Percentiles rank a stretch among this genome's conserved stretches.
Evolutionary conservation across 1,140 invertebrate genomes (phyloP).

Genomic region (Branchinecta lindahli): DNA sequence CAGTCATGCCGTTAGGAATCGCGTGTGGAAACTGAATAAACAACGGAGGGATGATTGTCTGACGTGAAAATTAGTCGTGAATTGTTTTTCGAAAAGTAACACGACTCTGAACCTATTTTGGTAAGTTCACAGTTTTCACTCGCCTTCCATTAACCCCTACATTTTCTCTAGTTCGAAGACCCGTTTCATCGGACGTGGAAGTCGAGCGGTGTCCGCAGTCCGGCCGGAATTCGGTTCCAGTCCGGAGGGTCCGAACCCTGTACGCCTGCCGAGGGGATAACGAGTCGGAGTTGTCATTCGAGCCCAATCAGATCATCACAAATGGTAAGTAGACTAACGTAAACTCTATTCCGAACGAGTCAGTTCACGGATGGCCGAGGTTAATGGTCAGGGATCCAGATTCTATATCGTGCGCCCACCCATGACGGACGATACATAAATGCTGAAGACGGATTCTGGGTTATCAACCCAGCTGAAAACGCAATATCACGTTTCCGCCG

Average conservation of each 20-base stretch:
- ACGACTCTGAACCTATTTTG: too few species aligned
- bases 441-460: not conserved
- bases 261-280: slow-evolving; percentile 92
- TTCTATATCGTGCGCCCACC: not conserved
- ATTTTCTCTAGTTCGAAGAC: not conserved
- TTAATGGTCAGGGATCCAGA: not conserved
- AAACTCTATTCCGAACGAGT: not conserved
- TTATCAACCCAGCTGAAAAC: not conserved
- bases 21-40: too few species aligned
- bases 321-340: slow-evolving; percentile 53
- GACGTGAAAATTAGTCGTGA: too few species aligned
- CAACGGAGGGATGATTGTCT: too few species aligned
- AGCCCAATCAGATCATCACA: slow-evolving; percentile 93
- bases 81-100: too few species aligned
- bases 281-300: slow-evolving; percentile 90
- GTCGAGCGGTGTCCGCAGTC: not conserved
- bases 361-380: too few species aligned
- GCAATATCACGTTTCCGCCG: too few species aligned
- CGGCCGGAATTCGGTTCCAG: slow-evolving; percentile 18
- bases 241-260: slow-evolving; percentile 61
- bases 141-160: not conserved
- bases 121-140: too few species aligned
- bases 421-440: too few species aligned
- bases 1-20: too few species aligned
- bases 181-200: not conserved